These are phyloP conservation scores for Tetanocera ferruginea DNA, from an alignment of 2,888 invertebrate genomes.

Conservation along the genomic window DNA sequence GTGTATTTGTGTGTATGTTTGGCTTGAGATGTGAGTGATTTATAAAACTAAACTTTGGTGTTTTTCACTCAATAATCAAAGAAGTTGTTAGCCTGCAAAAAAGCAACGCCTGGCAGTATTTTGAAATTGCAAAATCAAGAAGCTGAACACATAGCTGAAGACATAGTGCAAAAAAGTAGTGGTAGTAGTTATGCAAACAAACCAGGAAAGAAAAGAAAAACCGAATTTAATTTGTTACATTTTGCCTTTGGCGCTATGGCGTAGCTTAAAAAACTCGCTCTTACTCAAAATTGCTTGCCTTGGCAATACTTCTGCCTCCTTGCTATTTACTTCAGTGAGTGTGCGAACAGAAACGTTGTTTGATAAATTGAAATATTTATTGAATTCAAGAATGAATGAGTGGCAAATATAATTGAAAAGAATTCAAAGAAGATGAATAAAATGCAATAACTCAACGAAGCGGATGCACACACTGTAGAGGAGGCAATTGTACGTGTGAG, in stretches of 20 bases:
- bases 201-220: background rate
- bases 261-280: background rate
- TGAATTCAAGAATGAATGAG: conserved; percentile 20
- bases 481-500: background rate
- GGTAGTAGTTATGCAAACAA: background rate
- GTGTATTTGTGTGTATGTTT: background rate
- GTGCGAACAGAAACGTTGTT: background rate
- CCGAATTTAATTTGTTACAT: conserved; percentile 17
- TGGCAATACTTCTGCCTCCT: background rate
- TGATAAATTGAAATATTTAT: conserved; percentile 30
- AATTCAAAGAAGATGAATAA: background rate
- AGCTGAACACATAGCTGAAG: background rate
- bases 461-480: too few species aligned
- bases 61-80: background rate
- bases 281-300: background rate
- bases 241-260: background rate
- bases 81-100: background rate
- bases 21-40: too few species aligned
- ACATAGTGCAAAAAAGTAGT: background rate
- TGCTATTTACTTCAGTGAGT: background rate
- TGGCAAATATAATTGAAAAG: background rate
- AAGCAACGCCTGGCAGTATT: too few species aligned
- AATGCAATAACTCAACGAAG: too few species aligned
- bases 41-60: background rate
- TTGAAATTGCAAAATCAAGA: background rate